Evolutionary conservation across 2,113 vertebrate species (phyloP).

Genomic region (Lutjanus erythropterus): DNA sequence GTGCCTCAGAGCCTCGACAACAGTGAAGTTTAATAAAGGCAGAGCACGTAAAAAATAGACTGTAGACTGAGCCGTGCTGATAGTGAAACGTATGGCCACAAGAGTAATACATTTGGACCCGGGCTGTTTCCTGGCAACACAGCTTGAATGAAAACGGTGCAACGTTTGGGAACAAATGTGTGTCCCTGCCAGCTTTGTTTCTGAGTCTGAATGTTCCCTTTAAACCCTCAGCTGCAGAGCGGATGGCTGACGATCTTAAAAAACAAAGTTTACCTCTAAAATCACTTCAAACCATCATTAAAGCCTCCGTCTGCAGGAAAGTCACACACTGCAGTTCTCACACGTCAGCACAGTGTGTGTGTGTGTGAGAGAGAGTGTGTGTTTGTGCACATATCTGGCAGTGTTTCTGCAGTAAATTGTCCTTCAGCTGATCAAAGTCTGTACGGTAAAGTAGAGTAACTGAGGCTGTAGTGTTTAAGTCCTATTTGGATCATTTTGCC

Average conservation of each 20-base stretch:
- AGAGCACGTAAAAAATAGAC: slow-evolving; percentile 7
- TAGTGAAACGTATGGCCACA: slow-evolving; percentile 11
- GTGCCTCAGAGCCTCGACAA: background rate
- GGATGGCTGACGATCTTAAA: slow-evolving; percentile 1
- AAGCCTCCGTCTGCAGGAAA: slow-evolving; percentile 30
- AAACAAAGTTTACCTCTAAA: slow-evolving; percentile 14
- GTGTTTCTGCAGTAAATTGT: slow-evolving; percentile 32
- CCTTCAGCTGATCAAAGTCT: slow-evolving; percentile 52
- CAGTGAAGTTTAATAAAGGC: slow-evolving; percentile 40
- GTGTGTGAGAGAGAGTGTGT: background rate
- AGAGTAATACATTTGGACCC: slow-evolving; percentile 19
- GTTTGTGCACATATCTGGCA: slow-evolving; percentile 9
- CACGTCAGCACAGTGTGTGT: background rate
- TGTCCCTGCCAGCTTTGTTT: slow-evolving; percentile 41
- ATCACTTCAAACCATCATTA: slow-evolving; percentile 36
- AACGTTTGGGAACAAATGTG: slow-evolving; percentile 30
- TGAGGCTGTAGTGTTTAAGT: background rate
- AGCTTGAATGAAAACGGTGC: slow-evolving; percentile 21
- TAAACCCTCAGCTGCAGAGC: slow-evolving; percentile 19
- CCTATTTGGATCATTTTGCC: background rate
- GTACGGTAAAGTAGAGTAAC: background rate
- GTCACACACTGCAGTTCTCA: slow-evolving; percentile 7
- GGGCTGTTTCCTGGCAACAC: slow-evolving; percentile 31
- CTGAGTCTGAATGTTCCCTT: slow-evolving; percentile 8
- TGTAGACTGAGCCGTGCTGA: slow-evolving; percentile 47